Evolutionary conservation across 2,797 vertebrate genomes (phyloP).

Genomic region (Atherinosoma microstoma): DNA sequence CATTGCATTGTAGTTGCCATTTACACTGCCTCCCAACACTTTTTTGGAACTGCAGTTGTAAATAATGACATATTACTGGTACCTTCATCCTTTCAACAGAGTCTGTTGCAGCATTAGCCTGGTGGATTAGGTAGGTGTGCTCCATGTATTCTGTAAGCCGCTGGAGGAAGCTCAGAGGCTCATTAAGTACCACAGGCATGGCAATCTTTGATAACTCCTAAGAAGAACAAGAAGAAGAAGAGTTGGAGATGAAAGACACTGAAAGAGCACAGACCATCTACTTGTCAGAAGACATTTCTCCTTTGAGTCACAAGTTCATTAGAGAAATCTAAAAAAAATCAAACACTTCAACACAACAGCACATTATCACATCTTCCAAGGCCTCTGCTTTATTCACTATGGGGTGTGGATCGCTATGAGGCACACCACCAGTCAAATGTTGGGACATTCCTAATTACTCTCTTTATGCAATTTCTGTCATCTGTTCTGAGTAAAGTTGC

Average conservation of each 20-base stretch:
- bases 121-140: constrained; percentile 98
- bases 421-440: not conserved
- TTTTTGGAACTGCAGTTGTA: no score
- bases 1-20: no score
- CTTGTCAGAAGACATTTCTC: not conserved
- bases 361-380: not conserved
- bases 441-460: not conserved
- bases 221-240: constrained; percentile 15
- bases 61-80: constrained; percentile 2
- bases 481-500: no score
- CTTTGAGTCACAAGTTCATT: not conserved
- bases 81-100: constrained; percentile 97
- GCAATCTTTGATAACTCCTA: constrained; percentile 99
- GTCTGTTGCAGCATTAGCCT: constrained; percentile 89
- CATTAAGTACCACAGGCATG: constrained; percentile 98
- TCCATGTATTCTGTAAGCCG: constrained; percentile 97
- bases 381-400: not conserved
- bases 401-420: not conserved
- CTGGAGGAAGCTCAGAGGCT: constrained; percentile 97
- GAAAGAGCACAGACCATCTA: not conserved
- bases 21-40: no score
- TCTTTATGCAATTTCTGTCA: no score
- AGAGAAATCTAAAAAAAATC: not conserved
- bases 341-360: not conserved
- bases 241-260: not conserved